These are phyloP conservation scores for Centropus unirufus DNA, from an alignment of 2,113 vertebrate species.

Conservation along the genomic window DNA sequence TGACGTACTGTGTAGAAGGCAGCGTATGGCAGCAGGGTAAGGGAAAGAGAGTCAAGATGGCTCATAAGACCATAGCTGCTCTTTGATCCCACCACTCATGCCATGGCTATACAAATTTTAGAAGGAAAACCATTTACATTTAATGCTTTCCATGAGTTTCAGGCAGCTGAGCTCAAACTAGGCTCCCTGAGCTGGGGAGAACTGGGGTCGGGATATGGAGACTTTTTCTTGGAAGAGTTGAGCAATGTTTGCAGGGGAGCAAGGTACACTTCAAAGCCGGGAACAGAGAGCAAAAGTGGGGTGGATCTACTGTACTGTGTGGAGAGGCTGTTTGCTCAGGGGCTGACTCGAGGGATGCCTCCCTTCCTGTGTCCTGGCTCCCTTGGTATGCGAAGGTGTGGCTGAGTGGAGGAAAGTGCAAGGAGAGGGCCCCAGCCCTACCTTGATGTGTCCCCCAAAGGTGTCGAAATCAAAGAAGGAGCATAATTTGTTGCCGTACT, in stretches of 20 bases:
- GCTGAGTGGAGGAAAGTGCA: background rate
- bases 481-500: constrained; percentile 85
- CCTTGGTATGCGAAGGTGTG: background rate
- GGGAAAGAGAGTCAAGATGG: background rate
- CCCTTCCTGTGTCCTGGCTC: background rate
- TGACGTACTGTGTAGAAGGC: background rate
- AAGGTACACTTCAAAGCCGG: background rate
- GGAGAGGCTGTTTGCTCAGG: background rate
- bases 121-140: background rate
- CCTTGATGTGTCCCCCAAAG: constrained; percentile 97
- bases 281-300: background rate
- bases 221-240: background rate
- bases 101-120: background rate
- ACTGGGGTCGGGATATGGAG: background rate
- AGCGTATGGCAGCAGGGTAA: background rate
- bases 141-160: background rate
- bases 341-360: background rate
- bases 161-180: background rate
- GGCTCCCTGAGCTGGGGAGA: background rate
- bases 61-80: background rate
- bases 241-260: background rate
- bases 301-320: background rate
- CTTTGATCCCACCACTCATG: background rate
- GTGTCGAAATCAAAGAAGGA: constrained; percentile 95
- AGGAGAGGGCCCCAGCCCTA: constrained; percentile 45